Evolutionary conservation across 2,113 vertebrate genomes (phyloP).

Genomic region (Actenoides lindsayi): DNA sequence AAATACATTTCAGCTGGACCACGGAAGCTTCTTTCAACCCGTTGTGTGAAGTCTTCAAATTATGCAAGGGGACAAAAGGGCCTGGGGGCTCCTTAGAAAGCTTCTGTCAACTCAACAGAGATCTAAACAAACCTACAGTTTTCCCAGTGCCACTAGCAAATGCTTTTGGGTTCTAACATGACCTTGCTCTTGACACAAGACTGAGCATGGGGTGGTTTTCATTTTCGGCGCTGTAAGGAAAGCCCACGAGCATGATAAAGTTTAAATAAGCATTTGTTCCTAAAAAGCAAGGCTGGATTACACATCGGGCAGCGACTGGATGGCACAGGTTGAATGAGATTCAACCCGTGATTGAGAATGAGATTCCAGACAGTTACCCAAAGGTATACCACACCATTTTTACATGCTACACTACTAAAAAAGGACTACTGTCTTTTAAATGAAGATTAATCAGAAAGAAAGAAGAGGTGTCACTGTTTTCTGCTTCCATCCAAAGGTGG

Average conservation of each 20-base stretch:
- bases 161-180: neutral
- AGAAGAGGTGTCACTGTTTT: neutral
- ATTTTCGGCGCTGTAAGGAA: neutral
- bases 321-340: neutral
- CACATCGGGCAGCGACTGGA: fast-evolving
- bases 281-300: neutral
- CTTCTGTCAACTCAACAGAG: slow-evolving; percentile 5
- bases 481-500: neutral
- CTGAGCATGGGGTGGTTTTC: neutral
- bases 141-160: neutral
- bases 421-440: neutral
- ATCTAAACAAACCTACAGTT: slow-evolving; percentile 29
- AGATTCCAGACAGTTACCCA: neutral
- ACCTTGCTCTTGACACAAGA: slow-evolving; percentile 10
- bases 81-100: neutral
- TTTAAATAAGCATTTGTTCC: neutral
- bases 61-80: slow-evolving; percentile 35
- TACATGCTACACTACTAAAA: neutral
- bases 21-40: neutral
- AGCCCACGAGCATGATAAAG: neutral
- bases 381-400: neutral
- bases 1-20: slow-evolving; percentile 43
- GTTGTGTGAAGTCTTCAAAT: neutral
- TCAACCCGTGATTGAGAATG: too few species aligned
- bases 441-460: neutral